phyloP scores from a whole-genome alignment of 2,888 invertebrate genomes.

The Agrotis puta region DNA sequence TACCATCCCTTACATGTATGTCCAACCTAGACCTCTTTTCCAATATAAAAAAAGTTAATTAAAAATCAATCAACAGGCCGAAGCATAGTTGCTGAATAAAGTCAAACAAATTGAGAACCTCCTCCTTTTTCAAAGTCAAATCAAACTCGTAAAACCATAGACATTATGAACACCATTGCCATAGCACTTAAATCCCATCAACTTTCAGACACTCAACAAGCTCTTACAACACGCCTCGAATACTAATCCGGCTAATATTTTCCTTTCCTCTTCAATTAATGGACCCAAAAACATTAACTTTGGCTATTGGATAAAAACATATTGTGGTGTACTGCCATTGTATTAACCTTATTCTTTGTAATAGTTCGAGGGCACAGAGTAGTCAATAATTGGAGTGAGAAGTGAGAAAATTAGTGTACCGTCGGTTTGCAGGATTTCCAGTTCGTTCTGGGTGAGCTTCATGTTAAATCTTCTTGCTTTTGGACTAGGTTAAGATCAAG shows the following conservation, averaged over 20 bases:
- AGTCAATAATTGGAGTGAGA: constrained; percentile 2
- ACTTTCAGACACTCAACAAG: constrained; percentile 5
- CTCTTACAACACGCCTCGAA: constrained; percentile 16
- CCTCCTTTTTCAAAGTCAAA: no score
- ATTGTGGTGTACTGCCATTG: constrained; percentile 22
- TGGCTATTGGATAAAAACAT: constrained; percentile 54
- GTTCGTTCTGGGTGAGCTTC: no score
- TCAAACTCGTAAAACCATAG: fast-evolving
- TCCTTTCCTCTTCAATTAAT: constrained; percentile 42
- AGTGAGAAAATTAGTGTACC: no score
- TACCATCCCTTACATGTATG: background rate
- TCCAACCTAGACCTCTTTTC: no score
- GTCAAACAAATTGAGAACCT: background rate
- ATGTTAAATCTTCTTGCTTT: no score
- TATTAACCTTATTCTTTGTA: constrained; percentile 41
- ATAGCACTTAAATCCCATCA: background rate
- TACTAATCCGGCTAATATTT: constrained; percentile 43
- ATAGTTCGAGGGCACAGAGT: constrained; percentile 26
- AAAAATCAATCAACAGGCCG: background rate
- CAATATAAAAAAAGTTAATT: background rate
- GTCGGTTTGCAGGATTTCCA: no score
- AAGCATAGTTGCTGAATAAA: background rate
- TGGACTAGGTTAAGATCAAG: no score
- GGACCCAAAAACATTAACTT: constrained; percentile 39
- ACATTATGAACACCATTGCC: background rate